Evolutionary conservation across 1,140 invertebrate genomes (phyloP), one percentile per base, ranked within the genome.

Genomic region (Drosophila equinoxialis): DNA sequence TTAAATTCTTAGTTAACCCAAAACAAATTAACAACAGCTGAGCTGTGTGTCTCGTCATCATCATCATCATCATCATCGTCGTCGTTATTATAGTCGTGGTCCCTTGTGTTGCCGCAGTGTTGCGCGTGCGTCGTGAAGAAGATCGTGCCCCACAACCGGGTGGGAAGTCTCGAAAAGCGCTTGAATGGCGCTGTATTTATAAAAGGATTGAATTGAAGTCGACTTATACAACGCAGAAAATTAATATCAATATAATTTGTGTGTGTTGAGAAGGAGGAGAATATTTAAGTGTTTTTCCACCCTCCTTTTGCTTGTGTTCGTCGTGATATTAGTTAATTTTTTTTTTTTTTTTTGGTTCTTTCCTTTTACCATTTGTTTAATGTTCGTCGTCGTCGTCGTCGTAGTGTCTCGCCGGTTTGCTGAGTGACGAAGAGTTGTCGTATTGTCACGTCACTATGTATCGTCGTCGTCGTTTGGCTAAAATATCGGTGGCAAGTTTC

Each of bases 381-480:
- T 51, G 45, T 48, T 37, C 3, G 45, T 48, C 8, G 17, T 17
- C 45, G 8, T 13, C 62, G 8, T 13, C 62, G 68, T 77, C 72
- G 66, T 54, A 41, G 20, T 77, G 64, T 51, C 48, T 71, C 68
- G 45, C 17, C 45, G 17, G 45, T 23, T 20, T 51, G 3, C 17
- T 11, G 7, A 51, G 17, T 51, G 45, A 20, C 45, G 45, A 39
- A 39, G 17, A 51, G 35, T 11, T 37, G 35, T 5, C 10, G 35
- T 17, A 14, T 51, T 6, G 37, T 37, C 7, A 37, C 65, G 76
- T 81, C 70, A 73, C 79, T 86, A 86, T 84, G 83, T 80, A 81
- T 91, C 84, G 89, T 69, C 74, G 78, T 78, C 79, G 84, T 75
- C 71, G 79, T 41, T 60, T 78, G 69, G 64, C 77, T 59, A 71